Percentiles rank a stretch among this genome's conserved stretches.
phyloP scores from a whole-genome alignment of 2,113 vertebrate species.

The Trochalopteron elliotii region DNA sequence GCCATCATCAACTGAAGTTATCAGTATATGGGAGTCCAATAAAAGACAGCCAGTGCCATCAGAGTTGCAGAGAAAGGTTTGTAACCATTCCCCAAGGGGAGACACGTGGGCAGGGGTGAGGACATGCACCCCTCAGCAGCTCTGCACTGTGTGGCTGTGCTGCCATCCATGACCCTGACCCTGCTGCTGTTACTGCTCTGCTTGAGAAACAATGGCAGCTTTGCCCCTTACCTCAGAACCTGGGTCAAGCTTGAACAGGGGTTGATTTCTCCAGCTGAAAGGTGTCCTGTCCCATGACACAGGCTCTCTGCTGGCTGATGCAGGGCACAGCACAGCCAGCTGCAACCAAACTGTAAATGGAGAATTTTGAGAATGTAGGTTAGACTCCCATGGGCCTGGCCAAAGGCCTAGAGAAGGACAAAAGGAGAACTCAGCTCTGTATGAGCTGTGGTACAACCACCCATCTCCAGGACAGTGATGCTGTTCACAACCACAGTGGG shows the following conservation, averaged over 20 bases:
- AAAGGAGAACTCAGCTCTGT: background rate
- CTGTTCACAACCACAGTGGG: background rate
- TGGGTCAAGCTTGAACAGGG: background rate
- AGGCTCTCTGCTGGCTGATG: background rate
- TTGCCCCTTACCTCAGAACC: background rate
- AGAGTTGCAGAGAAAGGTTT: background rate
- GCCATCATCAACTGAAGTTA: background rate
- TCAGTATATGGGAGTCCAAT: background rate
- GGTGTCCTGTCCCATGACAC: background rate
- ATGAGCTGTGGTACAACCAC: background rate
- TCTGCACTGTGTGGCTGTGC: fast-evolving
- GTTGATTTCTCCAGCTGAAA: background rate
- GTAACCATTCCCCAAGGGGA: background rate
- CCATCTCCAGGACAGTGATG: background rate
- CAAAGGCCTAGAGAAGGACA: background rate
- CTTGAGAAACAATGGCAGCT: background rate
- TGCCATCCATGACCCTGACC: background rate
- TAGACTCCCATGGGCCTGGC: background rate
- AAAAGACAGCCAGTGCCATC: background rate
- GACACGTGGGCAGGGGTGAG: background rate
- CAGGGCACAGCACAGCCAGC: background rate
- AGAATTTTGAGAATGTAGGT: background rate
- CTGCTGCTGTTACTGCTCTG: background rate
- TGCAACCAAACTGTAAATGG: background rate
- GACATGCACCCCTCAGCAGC: background rate